Evolutionary conservation across 2,113 vertebrate genomes (phyloP).

Genomic region (Xyrauchen texanus): DNA sequence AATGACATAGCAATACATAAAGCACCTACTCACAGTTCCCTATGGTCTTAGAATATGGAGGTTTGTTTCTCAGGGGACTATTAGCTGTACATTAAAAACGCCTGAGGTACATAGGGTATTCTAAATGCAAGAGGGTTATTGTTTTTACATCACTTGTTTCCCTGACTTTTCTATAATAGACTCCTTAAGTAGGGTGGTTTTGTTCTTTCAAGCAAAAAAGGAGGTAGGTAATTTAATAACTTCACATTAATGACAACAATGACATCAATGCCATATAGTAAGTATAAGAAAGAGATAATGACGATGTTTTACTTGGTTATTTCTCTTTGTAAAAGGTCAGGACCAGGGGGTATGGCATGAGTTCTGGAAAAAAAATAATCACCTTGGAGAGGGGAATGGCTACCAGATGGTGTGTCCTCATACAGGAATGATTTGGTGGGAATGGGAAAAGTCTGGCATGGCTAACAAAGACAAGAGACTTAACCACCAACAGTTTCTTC

Average conservation of each 20-base stretch:
- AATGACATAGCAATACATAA: slow-evolving; percentile 57
- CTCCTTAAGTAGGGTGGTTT: neutral
- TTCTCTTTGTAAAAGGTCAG: slow-evolving; percentile 62
- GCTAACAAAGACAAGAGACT: slow-evolving; percentile 65
- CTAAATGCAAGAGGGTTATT: too few relatives aligned
- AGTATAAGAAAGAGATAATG: slow-evolving; percentile 42
- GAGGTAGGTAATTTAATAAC: slow-evolving; percentile 33
- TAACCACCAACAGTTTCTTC: slow-evolving; percentile 13
- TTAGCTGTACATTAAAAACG: slow-evolving; percentile 8
- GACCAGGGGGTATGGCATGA: slow-evolving; percentile 49
- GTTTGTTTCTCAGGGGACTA: slow-evolving; percentile 51
- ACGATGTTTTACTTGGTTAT: slow-evolving; percentile 61
- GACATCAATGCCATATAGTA: slow-evolving; percentile 32
- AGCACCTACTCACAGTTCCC: slow-evolving; percentile 41
- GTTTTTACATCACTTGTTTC: too few relatives aligned
- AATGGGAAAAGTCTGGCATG: slow-evolving; percentile 65
- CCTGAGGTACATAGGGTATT: too few relatives aligned
- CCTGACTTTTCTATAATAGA: slow-evolving; percentile 1
- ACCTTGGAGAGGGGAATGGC: slow-evolving; percentile 59
- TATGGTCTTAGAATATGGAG: slow-evolving; percentile 57
- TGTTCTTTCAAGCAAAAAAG: slow-evolving; percentile 24
- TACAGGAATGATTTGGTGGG: too few relatives aligned
- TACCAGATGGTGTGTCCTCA: slow-evolving; percentile 67
- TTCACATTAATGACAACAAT: too few relatives aligned
- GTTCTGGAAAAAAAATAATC: slow-evolving; percentile 53